Base-by-base conservation (phyloP, 2,113 vertebrate genomes). In the Ptilorrhoa leucosticta region DNA sequence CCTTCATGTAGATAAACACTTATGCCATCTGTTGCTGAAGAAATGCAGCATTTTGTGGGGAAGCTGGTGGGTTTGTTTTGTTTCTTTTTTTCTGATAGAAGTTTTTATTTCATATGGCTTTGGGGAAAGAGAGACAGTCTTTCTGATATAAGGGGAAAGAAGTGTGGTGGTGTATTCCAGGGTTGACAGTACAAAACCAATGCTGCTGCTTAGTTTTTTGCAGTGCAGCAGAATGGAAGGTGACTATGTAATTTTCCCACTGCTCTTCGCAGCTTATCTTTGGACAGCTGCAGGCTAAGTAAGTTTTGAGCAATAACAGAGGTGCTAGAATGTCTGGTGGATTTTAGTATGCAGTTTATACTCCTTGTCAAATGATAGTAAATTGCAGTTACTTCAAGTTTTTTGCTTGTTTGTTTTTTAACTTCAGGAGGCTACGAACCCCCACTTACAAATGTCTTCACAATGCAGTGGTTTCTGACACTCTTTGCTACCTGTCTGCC, bases 381-480 rank as follows among this genome's bases (percentile, higher is more conserved):
- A 57, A 37, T 63, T 69, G 33, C 42, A 44, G 10, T 57, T 61
- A 48, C 70, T 60, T 58, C n/a, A 73, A 64, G 13, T 13, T 47
- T 72, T 78, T 72, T 28, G 0, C 53, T 53, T n/a, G 61, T 30
- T 33, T 83, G 4, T 77, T 73, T 44, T 95, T 97, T 27, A 96
- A 98, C 96, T 98, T 44, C 98, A 99, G 99, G 99, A 76, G 99
- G 98, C 92, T 99, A 99, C 3, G 99, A 99, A 95, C 99, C 99
- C 33, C 99, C 99, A 1, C 98, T 99, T 50, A 99, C 99, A 83
- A 99, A 99, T 61, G 99, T 99, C 64, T 99, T 99, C 98, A 99
- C 99, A 8, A 99, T 99, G 99, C 99, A 99, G 95, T 99, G 99
- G 99, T 99, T 99, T 97, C 98, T 99, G 86, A 99, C 99, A n/a